Percentiles rank a stretch among this genome's conserved stretches.
Evolutionary conservation across 2,888 invertebrate species (phyloP).

Genomic region (Agrochola litura): DNA sequence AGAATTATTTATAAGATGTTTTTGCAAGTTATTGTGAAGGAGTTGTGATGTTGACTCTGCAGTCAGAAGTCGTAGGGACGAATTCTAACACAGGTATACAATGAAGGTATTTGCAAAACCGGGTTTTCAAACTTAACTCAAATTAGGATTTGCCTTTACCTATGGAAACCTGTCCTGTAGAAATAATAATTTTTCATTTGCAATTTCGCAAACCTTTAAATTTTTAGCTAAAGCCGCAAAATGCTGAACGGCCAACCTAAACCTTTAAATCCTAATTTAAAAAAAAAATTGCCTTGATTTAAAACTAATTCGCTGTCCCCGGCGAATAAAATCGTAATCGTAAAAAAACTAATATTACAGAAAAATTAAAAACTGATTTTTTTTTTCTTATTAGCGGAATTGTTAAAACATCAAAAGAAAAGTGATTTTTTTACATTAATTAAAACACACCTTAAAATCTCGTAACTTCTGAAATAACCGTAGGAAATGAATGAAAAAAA

Average conservation of each 20-base stretch:
- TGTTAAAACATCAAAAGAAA: no score
- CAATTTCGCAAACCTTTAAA: not conserved
- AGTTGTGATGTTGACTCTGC: conserved; percentile 1
- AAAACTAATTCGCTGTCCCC: not conserved
- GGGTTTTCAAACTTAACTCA: not conserved
- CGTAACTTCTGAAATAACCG: no score
- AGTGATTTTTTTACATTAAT: no score
- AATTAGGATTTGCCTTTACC: not conserved
- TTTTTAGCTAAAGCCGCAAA: not conserved
- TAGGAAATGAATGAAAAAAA: no score
- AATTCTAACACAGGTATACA: not conserved
- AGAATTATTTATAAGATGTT: conserved; percentile 44
- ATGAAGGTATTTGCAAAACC: not conserved
- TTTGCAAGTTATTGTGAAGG: conserved; percentile 4
- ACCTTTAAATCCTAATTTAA: not conserved
- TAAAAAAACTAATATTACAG: no score
- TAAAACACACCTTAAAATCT: no score
- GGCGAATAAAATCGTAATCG: no score
- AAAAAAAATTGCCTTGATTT: not conserved
- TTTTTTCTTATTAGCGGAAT: no score
- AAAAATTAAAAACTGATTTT: no score
- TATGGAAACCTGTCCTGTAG: not conserved
- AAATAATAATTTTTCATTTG: not conserved
- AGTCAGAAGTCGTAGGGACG: not conserved
- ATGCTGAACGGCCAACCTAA: not conserved